A percentile compares a stretch with the other conserved stretches of the same genome.
Conservation (phyloP, 2,888 invertebrate genomes). For the Amblyteles armatorius region DNA sequence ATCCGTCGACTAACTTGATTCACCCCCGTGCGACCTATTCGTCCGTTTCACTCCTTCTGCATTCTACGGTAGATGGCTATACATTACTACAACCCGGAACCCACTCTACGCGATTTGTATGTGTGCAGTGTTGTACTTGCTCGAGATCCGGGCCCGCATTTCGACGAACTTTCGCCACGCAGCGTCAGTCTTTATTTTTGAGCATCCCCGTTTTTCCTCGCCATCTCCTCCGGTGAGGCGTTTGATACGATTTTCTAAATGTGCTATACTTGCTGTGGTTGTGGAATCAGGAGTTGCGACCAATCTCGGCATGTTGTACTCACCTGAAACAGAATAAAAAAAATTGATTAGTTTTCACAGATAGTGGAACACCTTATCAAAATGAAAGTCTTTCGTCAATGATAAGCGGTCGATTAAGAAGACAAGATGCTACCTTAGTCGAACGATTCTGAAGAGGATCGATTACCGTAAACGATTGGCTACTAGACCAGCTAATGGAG, state of each 20-base stretch:
- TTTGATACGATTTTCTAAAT: not conserved
- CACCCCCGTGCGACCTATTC: not conserved
- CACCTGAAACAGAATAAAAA: conserved; percentile 31
- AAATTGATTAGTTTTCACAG: not conserved
- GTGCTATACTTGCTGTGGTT: not conserved
- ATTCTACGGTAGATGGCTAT: conserved; percentile 28
- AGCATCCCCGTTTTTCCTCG: conserved; percentile 13
- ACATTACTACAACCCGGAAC: not conserved
- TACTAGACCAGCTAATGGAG: too few relatives aligned
- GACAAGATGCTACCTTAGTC: not conserved
- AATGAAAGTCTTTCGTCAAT: not conserved
- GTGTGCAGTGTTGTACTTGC: conserved; percentile 4
- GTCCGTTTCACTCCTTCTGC: conserved; percentile 29
- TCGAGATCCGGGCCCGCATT: conserved; percentile 7
- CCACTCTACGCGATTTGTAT: conserved; percentile 9
- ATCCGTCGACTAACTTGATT: conserved; percentile 39
- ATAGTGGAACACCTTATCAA: not conserved
- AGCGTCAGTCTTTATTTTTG: conserved; percentile 31
- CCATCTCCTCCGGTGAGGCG: conserved; percentile 6
- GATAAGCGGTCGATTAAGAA: not conserved
- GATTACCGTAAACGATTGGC: not conserved
- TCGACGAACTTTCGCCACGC: conserved; percentile 16
- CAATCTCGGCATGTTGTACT: not conserved
- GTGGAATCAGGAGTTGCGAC: not conserved
- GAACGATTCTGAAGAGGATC: not conserved